A percentile compares a stretch with the other conserved stretches of the same genome.
phyloP scores from a whole-genome alignment of 2,888 invertebrate genomes.

The Philhelius pedissequus region DNA sequence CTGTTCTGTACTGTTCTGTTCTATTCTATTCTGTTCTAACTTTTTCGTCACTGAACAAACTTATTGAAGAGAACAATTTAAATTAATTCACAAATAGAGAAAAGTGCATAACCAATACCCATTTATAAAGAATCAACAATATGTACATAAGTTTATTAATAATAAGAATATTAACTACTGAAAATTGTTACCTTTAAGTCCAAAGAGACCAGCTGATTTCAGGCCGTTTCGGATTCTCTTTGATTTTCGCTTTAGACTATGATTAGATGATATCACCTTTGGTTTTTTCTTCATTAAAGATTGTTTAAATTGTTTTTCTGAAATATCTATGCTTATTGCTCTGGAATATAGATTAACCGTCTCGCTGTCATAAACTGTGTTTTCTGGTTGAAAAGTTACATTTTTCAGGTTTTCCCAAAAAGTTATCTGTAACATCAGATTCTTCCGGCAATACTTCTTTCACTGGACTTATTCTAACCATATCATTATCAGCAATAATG shows the following conservation, averaged over 20 bases:
- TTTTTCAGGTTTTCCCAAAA: conserved; percentile 45
- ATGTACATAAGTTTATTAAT: too few relatives aligned
- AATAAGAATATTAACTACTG: neutral
- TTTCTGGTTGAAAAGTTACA: conserved; percentile 52
- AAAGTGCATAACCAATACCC: too few relatives aligned
- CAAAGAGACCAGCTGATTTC: conserved; percentile 57
- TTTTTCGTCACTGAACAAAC: too few relatives aligned
- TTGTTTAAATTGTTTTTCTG: conserved; percentile 41
- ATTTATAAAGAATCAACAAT: too few relatives aligned
- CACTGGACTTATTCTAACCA: conserved; percentile 1
- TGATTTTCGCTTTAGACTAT: conserved; percentile 46
- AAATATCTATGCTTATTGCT: conserved; percentile 25
- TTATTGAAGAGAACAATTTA: too few relatives aligned
- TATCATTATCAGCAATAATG: conserved; percentile 18
- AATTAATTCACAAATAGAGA: too few relatives aligned
- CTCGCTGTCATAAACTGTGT: conserved; percentile 31
- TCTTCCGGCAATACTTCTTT: conserved; percentile 10
- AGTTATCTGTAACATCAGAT: conserved; percentile 11
- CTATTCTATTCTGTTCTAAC: too few relatives aligned
- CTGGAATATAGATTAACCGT: conserved; percentile 42
- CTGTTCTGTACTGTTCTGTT: too few relatives aligned
- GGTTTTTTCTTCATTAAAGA: conserved; percentile 40
- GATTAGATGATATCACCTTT: conserved; percentile 28
- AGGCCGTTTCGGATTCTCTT: conserved; percentile 53
- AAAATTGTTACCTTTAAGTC: conserved; percentile 36